Conservation (phyloP, 1,140 invertebrate genomes). For the Drosophila yakuba region DNA sequence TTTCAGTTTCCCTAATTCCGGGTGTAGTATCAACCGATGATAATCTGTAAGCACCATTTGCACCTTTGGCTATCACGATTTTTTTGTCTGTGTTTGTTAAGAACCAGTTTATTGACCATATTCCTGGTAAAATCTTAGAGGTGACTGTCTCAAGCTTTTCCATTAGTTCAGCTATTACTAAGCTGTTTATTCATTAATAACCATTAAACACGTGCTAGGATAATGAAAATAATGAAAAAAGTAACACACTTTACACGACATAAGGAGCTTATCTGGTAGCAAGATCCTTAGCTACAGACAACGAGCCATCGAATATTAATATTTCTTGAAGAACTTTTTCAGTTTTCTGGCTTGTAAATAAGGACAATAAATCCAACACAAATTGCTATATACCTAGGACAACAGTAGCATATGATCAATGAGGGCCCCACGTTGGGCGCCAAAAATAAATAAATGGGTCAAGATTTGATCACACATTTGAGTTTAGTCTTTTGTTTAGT, state of each 20-base stretch:
- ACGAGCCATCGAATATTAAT: no score
- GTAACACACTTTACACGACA: no score
- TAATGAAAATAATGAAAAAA: no score
- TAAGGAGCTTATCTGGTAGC: no score
- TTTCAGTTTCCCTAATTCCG: slow-evolving; percentile 36
- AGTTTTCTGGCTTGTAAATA: no score
- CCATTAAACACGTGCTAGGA: neutral
- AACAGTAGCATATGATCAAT: neutral
- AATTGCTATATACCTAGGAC: no score
- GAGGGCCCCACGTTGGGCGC: neutral
- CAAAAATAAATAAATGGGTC: neutral
- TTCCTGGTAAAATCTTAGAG: neutral
- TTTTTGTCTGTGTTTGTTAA: neutral
- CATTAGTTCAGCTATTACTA: no score
- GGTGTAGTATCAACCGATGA: slow-evolving; percentile 23
- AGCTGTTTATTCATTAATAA: neutral
- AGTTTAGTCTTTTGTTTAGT: neutral
- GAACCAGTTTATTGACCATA: neutral
- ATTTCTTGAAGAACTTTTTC: no score
- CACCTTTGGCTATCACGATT: slow-evolving; percentile 8
- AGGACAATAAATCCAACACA: no score
- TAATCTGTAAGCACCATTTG: slow-evolving; percentile 21
- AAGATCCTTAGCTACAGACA: no score
- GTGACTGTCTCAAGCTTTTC: no score
- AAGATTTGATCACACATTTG: neutral